phyloP scores from a whole-genome alignment of 2,888 invertebrate species.

The Cataglyphis rosenhaueri region DNA sequence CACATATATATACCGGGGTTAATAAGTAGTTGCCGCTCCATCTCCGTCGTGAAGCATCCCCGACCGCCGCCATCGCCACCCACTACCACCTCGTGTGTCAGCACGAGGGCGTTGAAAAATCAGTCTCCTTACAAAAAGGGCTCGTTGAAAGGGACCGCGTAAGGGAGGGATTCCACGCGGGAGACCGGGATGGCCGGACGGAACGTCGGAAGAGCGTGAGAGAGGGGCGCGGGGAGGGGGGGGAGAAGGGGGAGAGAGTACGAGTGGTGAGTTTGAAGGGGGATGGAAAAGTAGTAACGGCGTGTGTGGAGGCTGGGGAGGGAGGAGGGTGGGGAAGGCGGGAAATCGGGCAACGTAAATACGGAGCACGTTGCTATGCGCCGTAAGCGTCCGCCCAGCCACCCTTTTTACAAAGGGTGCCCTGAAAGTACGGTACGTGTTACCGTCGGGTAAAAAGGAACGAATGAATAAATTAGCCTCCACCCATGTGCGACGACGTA shows the following conservation, averaged over 20 bases:
- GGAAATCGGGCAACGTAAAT: conserved; percentile 82
- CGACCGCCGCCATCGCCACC: conserved; percentile 25
- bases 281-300: conserved; percentile 56
- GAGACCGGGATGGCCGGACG: conserved; percentile 58
- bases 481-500: conserved; percentile 71
- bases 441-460: conserved; percentile 82
- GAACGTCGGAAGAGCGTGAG: conserved; percentile 44
- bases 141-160: conserved; percentile 67
- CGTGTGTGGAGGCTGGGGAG: conserved; percentile 50
- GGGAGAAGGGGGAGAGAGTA: conserved; percentile 2
- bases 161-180: conserved; percentile 54
- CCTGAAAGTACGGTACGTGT: conserved; percentile 81
- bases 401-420: conserved; percentile 83
- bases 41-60: conserved; percentile 42
- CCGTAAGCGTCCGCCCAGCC: conserved; percentile 81
- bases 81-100: conserved; percentile 42
- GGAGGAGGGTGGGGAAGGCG: conserved; percentile 67
- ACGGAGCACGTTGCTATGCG: conserved; percentile 82
- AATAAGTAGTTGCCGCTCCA: conserved; percentile 72
- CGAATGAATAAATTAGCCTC: conserved; percentile 84
- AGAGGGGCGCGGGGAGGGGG: background rate
- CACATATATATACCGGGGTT: conserved; percentile 62
- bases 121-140: conserved; percentile 80
- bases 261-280: conserved; percentile 53
- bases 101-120: conserved; percentile 74